Conservation (phyloP, 1,140 invertebrate genomes). For the Drosophila nannoptera region DNA sequence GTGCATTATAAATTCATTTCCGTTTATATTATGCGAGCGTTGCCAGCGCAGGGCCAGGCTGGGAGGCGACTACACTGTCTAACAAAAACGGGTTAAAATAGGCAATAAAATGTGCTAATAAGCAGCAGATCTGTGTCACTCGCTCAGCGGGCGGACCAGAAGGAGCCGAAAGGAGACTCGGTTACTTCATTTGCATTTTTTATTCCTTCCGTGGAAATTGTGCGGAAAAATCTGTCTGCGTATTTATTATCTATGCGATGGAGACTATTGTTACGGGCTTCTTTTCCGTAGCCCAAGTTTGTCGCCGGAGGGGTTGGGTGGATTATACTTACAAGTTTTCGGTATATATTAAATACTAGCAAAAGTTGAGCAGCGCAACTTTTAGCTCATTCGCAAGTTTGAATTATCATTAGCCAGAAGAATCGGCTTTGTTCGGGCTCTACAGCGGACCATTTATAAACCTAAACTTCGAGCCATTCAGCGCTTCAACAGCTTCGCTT, state of each 20-base stretch:
- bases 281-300: too few relatives aligned
- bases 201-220: not conserved
- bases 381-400: too few relatives aligned
- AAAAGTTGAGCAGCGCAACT: not conserved
- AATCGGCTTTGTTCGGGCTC: too few relatives aligned
- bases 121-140: conserved; percentile 55
- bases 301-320: not conserved
- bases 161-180: not conserved
- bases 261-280: too few relatives aligned
- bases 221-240: too few relatives aligned
- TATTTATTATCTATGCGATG: too few relatives aligned
- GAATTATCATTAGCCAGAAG: too few relatives aligned
- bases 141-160: not conserved
- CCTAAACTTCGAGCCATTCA: too few relatives aligned
- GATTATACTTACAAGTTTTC: not conserved
- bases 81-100: conserved; percentile 52
- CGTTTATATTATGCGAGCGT: conserved; percentile 59
- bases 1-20: conserved; percentile 75
- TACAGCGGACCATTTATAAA: too few relatives aligned
- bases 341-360: not conserved
- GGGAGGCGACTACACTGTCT: conserved; percentile 14
- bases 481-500: too few relatives aligned
- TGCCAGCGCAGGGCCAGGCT: conserved; percentile 1
- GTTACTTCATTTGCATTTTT: conserved; percentile 28
- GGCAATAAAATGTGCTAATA: conserved; percentile 71